phyloP scores from a whole-genome alignment of 1,140 invertebrate genomes.

The Drosophila tani region DNA sequence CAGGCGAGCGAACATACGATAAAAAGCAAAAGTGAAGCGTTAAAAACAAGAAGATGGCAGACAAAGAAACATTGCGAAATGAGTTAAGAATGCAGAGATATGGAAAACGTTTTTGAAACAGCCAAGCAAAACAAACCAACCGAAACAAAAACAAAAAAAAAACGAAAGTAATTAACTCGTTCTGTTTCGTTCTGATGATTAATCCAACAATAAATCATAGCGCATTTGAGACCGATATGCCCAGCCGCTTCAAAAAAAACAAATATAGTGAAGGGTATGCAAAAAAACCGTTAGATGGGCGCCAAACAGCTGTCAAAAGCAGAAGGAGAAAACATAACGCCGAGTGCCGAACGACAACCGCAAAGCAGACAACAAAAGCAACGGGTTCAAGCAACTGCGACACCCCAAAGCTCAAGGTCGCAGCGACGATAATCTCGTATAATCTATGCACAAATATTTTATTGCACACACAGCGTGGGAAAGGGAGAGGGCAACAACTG shows the following conservation, averaged over 20 bases:
- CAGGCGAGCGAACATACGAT: slow-evolving; percentile 42
- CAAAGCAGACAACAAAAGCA: slow-evolving; percentile 22
- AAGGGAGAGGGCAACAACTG: slow-evolving; percentile 26
- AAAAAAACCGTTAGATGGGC: slow-evolving; percentile 42
- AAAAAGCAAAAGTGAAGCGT: slow-evolving; percentile 54
- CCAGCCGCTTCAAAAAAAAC: not conserved
- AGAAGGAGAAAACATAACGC: slow-evolving; percentile 27
- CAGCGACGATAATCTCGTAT: slow-evolving; percentile 40
- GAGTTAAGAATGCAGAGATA: slow-evolving; percentile 43
- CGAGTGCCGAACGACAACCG: slow-evolving; percentile 10
- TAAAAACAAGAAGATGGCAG: slow-evolving; percentile 7
- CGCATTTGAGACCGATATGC: not conserved
- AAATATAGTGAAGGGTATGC: slow-evolving; percentile 28
- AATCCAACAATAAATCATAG: slow-evolving; percentile 11
- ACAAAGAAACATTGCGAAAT: slow-evolving; percentile 38
- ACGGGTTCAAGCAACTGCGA: slow-evolving; percentile 42
- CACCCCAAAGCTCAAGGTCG: slow-evolving; percentile 57
- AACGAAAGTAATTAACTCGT: slow-evolving; percentile 30
- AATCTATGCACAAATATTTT: slow-evolving; percentile 21
- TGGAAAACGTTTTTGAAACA: slow-evolving; percentile 25
- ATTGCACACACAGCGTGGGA: slow-evolving; percentile 24
- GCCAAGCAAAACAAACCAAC: slow-evolving; percentile 23
- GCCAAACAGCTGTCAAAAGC: slow-evolving; percentile 49
- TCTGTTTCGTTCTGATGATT: slow-evolving; percentile 10
- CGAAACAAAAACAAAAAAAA: slow-evolving; percentile 4